A percentile compares a stretch with the other conserved stretches of the same genome.
Conservation (phyloP, 2,797 vertebrate genomes). For the Aldrovandia affinis region DNA sequence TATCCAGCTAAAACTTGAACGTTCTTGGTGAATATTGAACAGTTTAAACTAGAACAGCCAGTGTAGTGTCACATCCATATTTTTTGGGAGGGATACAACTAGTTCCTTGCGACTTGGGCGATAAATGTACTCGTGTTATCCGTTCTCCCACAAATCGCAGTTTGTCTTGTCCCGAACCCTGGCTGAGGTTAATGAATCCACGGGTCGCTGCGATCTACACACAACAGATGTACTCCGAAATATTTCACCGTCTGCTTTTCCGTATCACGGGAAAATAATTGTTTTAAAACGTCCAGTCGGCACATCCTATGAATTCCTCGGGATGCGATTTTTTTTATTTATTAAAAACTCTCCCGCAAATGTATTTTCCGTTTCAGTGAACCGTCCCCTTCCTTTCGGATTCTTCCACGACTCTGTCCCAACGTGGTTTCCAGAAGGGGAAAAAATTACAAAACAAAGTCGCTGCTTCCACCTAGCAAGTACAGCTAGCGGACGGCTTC, state of each 20-base stretch:
- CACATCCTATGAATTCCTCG: constrained; percentile 65
- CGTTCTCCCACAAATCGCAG: not conserved
- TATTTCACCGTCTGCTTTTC: constrained; percentile 29
- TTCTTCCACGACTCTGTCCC: constrained; percentile 58
- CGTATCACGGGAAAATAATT: constrained; percentile 42
- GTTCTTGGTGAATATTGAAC: not conserved
- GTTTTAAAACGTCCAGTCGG: constrained; percentile 43
- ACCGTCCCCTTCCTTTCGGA: constrained; percentile 67
- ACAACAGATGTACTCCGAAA: constrained; percentile 23
- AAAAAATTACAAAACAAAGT: not conserved
- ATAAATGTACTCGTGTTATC: not conserved
- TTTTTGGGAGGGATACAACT: not conserved
- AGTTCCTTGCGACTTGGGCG: not conserved
- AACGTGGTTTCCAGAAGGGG: not conserved
- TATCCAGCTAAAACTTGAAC: not conserved
- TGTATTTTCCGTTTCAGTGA: constrained; percentile 40
- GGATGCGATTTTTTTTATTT: constrained; percentile 59
- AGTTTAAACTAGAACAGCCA: not conserved
- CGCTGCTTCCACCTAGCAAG: constrained; percentile 45
- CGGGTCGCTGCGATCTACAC: constrained; percentile 46
- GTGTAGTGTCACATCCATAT: not conserved
- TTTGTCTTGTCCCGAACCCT: not conserved
- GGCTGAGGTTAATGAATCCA: constrained; percentile 48
- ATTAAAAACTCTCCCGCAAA: constrained; percentile 53
- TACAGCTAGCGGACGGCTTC: constrained; percentile 24